A percentile compares a stretch with the other conserved stretches of the same genome.
Conservation (phyloP, 2,797 vertebrate species). For the Furcifer pardalis region DNA sequence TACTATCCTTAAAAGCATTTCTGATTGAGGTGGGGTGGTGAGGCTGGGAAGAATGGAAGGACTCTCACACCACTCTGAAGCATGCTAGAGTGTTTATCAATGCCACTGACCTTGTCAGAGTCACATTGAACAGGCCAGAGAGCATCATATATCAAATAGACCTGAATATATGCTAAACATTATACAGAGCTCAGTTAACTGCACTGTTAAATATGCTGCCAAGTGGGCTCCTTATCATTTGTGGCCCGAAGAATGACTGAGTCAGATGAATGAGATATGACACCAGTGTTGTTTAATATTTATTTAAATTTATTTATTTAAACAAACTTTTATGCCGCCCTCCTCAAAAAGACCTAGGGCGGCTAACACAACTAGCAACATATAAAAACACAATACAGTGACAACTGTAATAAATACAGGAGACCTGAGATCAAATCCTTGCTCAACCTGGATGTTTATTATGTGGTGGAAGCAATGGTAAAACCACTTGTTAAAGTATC, state of each 20-base stretch:
- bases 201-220: background rate
- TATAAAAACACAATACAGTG: no score
- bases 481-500: no score
- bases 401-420: no score
- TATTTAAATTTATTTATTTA: no score
- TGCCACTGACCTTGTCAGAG: background rate
- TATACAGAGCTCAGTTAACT: background rate
- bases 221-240: no score
- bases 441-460: no score
- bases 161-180: background rate
- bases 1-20: conserved; percentile 25
- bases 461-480: no score
- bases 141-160: background rate
- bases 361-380: no score
- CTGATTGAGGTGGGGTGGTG: conserved; percentile 28
- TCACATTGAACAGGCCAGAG: conserved; percentile 10
- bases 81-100: background rate
- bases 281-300: background rate
- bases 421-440: no score
- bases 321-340: no score
- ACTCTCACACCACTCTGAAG: background rate
- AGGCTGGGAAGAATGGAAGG: background rate
- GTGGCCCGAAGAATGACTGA: background rate
- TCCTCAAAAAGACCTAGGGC: no score
- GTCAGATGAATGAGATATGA: background rate